These are phyloP conservation scores for Scomberomorus guttatus DNA, from an alignment of 2,797 vertebrate species.

Conservation along the genomic window DNA sequence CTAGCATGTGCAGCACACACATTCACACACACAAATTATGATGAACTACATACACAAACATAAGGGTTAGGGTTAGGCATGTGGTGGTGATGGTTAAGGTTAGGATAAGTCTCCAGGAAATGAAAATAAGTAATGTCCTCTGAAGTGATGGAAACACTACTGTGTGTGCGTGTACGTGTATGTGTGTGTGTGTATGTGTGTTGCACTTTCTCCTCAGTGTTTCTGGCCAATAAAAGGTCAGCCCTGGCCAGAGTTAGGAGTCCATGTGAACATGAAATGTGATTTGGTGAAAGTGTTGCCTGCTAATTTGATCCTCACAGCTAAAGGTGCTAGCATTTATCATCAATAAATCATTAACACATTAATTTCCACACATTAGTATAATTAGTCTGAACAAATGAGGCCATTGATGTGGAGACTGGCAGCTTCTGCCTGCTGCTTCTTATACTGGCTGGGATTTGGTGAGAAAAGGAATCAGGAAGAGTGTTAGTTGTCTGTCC, in stretches of 20 bases:
- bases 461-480: not conserved
- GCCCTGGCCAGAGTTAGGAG: not conserved
- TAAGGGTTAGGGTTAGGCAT: too few relatives aligned
- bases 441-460: not conserved
- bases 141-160: too few relatives aligned
- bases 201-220: not conserved
- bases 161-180: not conserved
- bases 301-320: constrained; percentile 41
- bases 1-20: not conserved
- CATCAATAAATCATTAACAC: constrained; percentile 63
- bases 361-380: constrained; percentile 54
- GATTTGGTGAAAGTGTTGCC: constrained; percentile 25
- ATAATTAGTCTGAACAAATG: constrained; percentile 60
- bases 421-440: constrained; percentile 21
- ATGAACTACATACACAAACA: not conserved
- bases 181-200: not conserved
- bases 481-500: not conserved
- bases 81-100: too few relatives aligned
- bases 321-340: constrained; percentile 47
- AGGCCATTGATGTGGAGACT: constrained; percentile 45
- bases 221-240: constrained; percentile 9
- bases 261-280: constrained; percentile 21
- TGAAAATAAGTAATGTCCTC: too few relatives aligned
- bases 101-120: too few relatives aligned
- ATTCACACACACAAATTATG: not conserved